A percentile compares a stretch with the other conserved stretches of the same genome.
phyloP scores from a whole-genome alignment of 1,140 invertebrate species.

The Micrasema minimum region DNA sequence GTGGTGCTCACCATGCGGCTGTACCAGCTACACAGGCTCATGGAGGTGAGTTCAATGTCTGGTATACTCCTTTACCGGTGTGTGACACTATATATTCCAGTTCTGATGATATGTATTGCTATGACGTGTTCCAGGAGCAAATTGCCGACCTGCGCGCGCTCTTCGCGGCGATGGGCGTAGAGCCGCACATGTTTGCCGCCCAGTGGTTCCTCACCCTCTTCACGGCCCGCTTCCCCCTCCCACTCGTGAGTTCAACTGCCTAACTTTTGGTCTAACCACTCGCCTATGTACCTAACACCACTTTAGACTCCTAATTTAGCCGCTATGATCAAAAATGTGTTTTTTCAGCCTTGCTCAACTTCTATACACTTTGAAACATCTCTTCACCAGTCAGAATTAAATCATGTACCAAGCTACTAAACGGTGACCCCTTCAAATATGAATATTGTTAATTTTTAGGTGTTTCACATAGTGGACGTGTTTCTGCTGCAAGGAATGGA shows the following conservation, averaged over 20 bases:
- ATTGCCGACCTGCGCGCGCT: constrained; percentile 89
- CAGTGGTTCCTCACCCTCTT: constrained; percentile 99
- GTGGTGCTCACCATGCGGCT: constrained; percentile 94
- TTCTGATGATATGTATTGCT: background rate
- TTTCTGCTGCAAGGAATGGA: constrained; percentile 95
- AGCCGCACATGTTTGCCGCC: constrained; percentile 99
- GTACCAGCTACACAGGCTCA: constrained; percentile 95
- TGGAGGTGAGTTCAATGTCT: constrained; percentile 88
- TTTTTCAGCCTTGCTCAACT: too few relatives aligned
- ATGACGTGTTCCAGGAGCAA: constrained; percentile 77
- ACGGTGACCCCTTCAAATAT: too few relatives aligned
- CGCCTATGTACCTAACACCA: too few relatives aligned
- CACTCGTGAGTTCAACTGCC: constrained; percentile 75
- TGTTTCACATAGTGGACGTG: constrained; percentile 95
- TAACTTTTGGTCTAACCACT: too few relatives aligned
- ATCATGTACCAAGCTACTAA: too few relatives aligned
- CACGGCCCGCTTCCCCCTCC: constrained; percentile 97
- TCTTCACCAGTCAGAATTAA: too few relatives aligned
- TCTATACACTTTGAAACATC: too few relatives aligned
- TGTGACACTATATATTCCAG: background rate
- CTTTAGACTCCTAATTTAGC: too few relatives aligned
- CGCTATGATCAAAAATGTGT: too few relatives aligned
- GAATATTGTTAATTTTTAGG: constrained; percentile 57
- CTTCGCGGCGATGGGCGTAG: constrained; percentile 90
- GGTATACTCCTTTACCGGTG: background rate